phyloP scores from a whole-genome alignment of 2,888 invertebrate genomes.

The Caenorhabditis macrosperma region DNA sequence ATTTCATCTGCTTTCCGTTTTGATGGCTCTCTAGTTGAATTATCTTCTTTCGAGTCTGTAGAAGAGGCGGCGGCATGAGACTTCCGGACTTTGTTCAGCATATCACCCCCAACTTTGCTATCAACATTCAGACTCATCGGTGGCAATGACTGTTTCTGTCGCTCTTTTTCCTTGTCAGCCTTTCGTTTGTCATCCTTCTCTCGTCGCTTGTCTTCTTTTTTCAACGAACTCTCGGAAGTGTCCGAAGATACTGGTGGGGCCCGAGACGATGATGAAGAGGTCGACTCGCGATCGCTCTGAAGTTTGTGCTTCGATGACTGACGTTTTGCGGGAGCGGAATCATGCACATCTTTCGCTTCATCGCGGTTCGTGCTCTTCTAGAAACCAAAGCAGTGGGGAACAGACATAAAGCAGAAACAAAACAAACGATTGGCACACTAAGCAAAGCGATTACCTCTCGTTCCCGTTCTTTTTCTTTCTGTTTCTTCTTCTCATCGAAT shows the following conservation, averaged over 20 bases:
- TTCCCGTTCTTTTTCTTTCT: background rate
- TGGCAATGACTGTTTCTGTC: background rate
- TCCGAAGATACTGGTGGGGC: background rate
- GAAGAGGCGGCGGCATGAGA: background rate
- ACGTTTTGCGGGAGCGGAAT: background rate
- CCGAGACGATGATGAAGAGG: conserved; percentile 21
- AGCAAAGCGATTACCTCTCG: conserved; percentile 1
- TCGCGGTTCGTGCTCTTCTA: conserved; percentile 29
- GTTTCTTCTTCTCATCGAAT: conserved; percentile 2
- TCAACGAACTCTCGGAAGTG: background rate
- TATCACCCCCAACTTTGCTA: background rate
- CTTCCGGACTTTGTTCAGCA: background rate
- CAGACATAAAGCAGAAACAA: conserved; percentile 4
- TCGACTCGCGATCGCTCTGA: conserved; percentile 40
- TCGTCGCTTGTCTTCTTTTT: background rate
- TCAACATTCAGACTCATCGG: background rate
- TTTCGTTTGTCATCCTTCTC: conserved; percentile 3
- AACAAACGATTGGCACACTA: background rate
- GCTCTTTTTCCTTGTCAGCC: background rate
- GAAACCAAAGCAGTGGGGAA: background rate
- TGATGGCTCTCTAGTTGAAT: background rate
- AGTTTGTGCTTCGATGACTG: conserved; percentile 4
- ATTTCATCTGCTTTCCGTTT: conserved; percentile 12
- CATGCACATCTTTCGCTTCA: background rate
- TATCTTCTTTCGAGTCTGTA: background rate